Evolutionary conservation across 2,113 vertebrate species (phyloP).

Genomic region (Australoheros scitulus): DNA sequence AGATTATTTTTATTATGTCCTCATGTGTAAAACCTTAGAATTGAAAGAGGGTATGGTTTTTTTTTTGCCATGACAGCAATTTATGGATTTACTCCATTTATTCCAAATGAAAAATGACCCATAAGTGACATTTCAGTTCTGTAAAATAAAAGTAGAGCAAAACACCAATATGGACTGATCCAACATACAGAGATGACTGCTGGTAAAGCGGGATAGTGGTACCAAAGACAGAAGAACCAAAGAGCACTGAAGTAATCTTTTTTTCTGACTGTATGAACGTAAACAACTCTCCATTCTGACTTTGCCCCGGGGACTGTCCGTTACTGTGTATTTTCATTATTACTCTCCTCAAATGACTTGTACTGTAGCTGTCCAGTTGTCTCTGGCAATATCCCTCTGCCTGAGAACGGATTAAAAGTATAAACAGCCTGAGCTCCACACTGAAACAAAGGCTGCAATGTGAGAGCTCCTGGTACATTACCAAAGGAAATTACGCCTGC

Average conservation of each 20-base stretch:
- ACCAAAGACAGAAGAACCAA: neutral
- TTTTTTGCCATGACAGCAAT: neutral
- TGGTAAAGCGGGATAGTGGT: neutral
- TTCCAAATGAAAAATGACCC: neutral
- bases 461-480: constrained; percentile 24
- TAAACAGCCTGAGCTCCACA: constrained; percentile 33
- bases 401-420: constrained; percentile 47
- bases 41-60: neutral
- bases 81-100: neutral
- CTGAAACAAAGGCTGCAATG: constrained; percentile 41
- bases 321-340: constrained; percentile 30
- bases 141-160: neutral
- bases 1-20: neutral
- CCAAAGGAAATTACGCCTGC: constrained; percentile 36
- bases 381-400: constrained; percentile 37
- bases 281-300: constrained; percentile 29
- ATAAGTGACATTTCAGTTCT: neutral
- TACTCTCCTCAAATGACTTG: constrained; percentile 44
- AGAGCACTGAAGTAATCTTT: neutral
- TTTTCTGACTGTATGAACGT: constrained; percentile 4
- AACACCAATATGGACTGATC: neutral
- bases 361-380: constrained; percentile 40
- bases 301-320: constrained; percentile 4
- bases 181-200: neutral
- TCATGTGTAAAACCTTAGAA: neutral